Conservation (phyloP, 2,797 vertebrate species). For the Diplodus puntazzo region DNA sequence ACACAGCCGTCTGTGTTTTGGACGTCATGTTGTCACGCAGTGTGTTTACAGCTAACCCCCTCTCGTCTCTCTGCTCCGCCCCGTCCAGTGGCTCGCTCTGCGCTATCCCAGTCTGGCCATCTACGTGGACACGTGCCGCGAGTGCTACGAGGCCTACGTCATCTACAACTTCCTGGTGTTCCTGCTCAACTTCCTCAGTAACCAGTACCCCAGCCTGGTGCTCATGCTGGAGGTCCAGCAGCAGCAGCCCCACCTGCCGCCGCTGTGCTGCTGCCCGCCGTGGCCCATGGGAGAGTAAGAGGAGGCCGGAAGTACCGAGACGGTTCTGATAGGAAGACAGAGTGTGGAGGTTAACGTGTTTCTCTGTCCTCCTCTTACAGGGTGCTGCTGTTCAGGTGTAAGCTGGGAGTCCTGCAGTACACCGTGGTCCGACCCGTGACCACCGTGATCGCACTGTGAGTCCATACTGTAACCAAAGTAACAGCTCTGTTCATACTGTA, state of each 20-base stretch:
- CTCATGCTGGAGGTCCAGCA: constrained; percentile 96
- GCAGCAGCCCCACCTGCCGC: constrained; percentile 94
- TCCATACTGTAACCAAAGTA: constrained; percentile 49
- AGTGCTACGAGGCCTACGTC: constrained; percentile 98
- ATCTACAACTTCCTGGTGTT: constrained; percentile 99
- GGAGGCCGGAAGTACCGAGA: not conserved
- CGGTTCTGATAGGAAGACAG: constrained; percentile 11
- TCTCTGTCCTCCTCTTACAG: constrained; percentile 75
- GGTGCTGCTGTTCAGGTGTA: constrained; percentile 94
- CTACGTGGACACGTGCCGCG: constrained; percentile 97
- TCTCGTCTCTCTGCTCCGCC: too few species aligned
- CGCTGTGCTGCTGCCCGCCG: constrained; percentile 94
- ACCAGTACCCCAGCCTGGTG: constrained; percentile 94
- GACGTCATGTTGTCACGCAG: not conserved
- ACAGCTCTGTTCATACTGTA: too few species aligned
- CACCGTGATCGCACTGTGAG: constrained; percentile 95
- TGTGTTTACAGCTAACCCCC: too few species aligned
- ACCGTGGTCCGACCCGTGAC: constrained; percentile 95
- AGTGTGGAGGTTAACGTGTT: not conserved
- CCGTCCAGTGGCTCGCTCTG: constrained; percentile 92
- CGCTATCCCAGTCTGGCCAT: constrained; percentile 95
- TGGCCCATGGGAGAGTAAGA: constrained; percentile 99
- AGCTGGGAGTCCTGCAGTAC: constrained; percentile 96
- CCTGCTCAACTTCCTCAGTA: constrained; percentile 94
- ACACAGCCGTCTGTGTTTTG: not conserved